Conservation (phyloP, 2,888 invertebrate genomes). For the Neocrepidodera transversa region DNA sequence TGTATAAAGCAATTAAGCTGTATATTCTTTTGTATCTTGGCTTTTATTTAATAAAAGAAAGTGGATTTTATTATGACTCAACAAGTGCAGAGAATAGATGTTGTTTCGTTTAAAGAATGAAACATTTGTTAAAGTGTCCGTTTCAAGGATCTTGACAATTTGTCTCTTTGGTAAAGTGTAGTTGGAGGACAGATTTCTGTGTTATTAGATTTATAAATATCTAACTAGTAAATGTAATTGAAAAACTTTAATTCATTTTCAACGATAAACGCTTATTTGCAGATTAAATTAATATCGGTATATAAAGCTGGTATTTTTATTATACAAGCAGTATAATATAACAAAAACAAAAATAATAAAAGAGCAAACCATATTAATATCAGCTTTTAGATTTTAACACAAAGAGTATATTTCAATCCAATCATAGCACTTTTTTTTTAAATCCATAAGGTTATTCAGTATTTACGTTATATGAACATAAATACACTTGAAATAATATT, state of each 20-base stretch:
- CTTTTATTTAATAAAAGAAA: constrained; percentile 14
- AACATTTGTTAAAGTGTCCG: not conserved
- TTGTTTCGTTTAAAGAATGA: constrained; percentile 6
- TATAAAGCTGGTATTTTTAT: no score
- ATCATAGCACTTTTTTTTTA: no score
- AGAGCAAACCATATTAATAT: constrained; percentile 19
- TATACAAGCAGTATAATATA: no score
- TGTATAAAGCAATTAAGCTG: constrained; percentile 7
- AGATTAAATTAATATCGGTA: no score
- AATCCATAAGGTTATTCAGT: no score
- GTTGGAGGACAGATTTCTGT: not conserved
- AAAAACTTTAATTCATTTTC: no score
- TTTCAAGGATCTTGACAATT: constrained; percentile 5
- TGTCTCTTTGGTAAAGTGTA: not conserved
- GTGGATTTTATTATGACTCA: constrained; percentile 8
- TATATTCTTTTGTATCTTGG: constrained; percentile 2
- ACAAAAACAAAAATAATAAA: constrained; percentile 3
- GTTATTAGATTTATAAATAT: not conserved
- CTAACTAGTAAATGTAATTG: not conserved
- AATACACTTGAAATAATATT: no score
- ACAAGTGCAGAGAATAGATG: constrained; percentile 19
- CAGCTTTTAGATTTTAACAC: constrained; percentile 25
- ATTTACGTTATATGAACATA: no score
- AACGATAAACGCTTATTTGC: no score
- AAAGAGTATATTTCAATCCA: constrained; percentile 35